These are phyloP conservation scores for Heliconius ismenius DNA, from an alignment of 2,888 invertebrate genomes.

Conservation along the genomic window DNA sequence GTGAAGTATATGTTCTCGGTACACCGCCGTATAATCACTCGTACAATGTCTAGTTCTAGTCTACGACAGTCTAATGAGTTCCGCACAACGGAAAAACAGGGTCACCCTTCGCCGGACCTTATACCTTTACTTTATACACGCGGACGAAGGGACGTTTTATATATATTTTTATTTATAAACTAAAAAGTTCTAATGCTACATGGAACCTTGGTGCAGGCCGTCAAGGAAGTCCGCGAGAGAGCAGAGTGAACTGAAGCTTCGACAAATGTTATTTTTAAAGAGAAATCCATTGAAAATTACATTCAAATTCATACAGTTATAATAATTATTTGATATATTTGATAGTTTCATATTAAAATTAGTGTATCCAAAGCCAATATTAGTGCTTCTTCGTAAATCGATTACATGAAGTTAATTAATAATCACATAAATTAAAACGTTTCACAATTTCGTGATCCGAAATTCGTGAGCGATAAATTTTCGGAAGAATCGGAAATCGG, in stretches of 20 bases:
- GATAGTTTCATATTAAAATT: slow-evolving; percentile 7
- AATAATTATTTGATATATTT: slow-evolving; percentile 16
- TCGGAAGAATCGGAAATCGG: slow-evolving; percentile 7
- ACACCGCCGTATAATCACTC: slow-evolving; percentile 67
- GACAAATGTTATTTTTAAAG: slow-evolving; percentile 3
- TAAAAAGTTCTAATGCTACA: slow-evolving; percentile 66
- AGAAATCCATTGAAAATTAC: slow-evolving; percentile 11
- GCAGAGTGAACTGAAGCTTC: slow-evolving; percentile 50
- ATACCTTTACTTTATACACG: slow-evolving; percentile 68
- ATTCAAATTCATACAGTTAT: slow-evolving; percentile 12
- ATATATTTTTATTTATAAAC: slow-evolving; percentile 50
- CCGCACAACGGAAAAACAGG: slow-evolving; percentile 80
- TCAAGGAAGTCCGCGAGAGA: slow-evolving; percentile 53
- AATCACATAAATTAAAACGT: slow-evolving; percentile 15
- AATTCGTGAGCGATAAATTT: not conserved
- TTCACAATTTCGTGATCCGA: slow-evolving; percentile 12
- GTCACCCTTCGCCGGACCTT: slow-evolving; percentile 68
- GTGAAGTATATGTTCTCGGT: slow-evolving; percentile 44
- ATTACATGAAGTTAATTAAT: slow-evolving; percentile 4
- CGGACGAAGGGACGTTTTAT: slow-evolving; percentile 62
- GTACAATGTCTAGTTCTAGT: slow-evolving; percentile 72
- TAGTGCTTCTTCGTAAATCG: slow-evolving; percentile 1
- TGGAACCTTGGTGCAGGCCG: slow-evolving; percentile 77
- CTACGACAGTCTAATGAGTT: slow-evolving; percentile 80
- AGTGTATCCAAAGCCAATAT: slow-evolving; percentile 10